phyloP scores from a whole-genome alignment of 1,140 invertebrate genomes.

The Centruroides vittatus region DNA sequence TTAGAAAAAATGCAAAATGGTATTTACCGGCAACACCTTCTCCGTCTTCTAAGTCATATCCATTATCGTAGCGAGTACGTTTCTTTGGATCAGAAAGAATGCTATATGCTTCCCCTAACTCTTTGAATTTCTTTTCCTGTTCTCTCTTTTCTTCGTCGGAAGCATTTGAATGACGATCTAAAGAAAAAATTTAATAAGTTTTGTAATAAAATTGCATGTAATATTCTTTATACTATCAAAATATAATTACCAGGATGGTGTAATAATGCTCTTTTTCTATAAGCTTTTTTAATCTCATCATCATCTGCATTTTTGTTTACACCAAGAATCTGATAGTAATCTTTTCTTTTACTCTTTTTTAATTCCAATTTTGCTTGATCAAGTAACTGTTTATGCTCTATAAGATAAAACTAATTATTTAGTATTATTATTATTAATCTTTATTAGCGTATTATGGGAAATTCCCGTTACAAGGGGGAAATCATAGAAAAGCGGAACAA shows the following conservation, averaged over 20 bases:
- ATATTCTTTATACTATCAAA: too few relatives aligned
- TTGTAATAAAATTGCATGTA: too few relatives aligned
- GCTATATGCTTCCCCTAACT: conserved; percentile 91
- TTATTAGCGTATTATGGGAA: too few relatives aligned
- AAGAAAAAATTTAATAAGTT: conserved; percentile 27
- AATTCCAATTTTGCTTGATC: conserved; percentile 73
- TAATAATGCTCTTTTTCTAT: conserved; percentile 74
- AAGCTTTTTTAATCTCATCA: conserved; percentile 93
- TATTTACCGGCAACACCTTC: too few relatives aligned
- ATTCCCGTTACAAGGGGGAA: too few relatives aligned
- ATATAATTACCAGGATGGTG: conserved; percentile 58
- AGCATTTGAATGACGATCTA: conserved; percentile 78
- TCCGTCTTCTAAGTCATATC: conserved; percentile 68
- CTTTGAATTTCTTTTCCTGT: conserved; percentile 93
- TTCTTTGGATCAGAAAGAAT: conserved; percentile 87
- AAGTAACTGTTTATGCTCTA: conserved; percentile 35
- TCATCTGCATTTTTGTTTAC: conserved; percentile 45
- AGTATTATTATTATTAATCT: too few relatives aligned
- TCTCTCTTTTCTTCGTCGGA: conserved; percentile 66
- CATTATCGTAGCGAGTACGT: conserved; percentile 78
- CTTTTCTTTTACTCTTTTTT: conserved; percentile 66
- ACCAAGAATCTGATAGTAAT: conserved; percentile 40
- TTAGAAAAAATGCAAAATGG: too few relatives aligned
- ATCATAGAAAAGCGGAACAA: too few relatives aligned
- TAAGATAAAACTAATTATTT: too few relatives aligned